These are phyloP conservation scores for Nasonia vitripennis DNA, from an alignment of 1,140 invertebrate species.

Conservation along the genomic window DNA sequence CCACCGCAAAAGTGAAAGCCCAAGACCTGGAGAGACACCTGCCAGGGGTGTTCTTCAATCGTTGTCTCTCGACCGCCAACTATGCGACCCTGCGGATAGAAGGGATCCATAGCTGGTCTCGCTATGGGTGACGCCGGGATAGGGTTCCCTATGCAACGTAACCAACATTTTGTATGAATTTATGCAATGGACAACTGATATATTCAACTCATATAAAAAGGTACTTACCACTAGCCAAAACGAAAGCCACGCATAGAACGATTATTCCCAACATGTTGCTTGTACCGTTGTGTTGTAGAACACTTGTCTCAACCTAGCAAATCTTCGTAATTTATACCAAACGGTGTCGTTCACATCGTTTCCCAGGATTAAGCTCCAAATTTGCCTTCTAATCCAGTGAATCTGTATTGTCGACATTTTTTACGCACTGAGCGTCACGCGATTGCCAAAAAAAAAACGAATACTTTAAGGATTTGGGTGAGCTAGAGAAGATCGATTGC, in stretches of 20 bases:
- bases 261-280: slow-evolving; percentile 4
- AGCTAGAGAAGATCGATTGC: not conserved
- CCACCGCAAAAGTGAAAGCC: slow-evolving; percentile 76
- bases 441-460: not conserved
- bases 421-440: not conserved
- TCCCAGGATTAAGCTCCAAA: not conserved
- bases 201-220: not conserved
- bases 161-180: not conserved
- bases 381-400: not conserved
- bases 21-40: slow-evolving; percentile 77
- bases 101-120: not conserved
- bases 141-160: not conserved
- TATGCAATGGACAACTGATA: not conserved
- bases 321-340: not conserved
- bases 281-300: not conserved
- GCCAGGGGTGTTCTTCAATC: slow-evolving; percentile 76
- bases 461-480: not conserved
- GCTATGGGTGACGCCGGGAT: not conserved
- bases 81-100: slow-evolving; percentile 68
- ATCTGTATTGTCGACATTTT: not conserved
- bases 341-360: not conserved
- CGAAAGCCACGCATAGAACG: not conserved
- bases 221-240: not conserved
- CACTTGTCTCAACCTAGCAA: not conserved
- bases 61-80: slow-evolving; percentile 74